Conservation (phyloP, 2,888 invertebrate species). For the Micropterix aruncella region DNA sequence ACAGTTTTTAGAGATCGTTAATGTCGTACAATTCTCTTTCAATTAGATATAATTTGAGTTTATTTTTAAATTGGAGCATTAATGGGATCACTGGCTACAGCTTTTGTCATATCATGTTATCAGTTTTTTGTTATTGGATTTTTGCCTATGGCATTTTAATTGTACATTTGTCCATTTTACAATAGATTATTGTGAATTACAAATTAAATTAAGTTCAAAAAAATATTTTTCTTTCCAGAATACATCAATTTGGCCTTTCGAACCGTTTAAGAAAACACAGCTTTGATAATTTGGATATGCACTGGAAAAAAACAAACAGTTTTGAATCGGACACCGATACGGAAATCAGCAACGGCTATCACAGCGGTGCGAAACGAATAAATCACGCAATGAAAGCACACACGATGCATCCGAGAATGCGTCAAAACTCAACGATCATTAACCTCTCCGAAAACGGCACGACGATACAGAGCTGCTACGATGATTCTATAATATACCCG, state of each 20-base stretch:
- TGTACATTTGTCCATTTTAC: too few relatives aligned
- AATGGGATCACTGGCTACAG: too few relatives aligned
- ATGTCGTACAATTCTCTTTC: too few relatives aligned
- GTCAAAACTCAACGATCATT: conserved; percentile 57
- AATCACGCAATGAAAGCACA: conserved; percentile 2
- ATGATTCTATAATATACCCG: conserved; percentile 28
- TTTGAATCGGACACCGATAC: conserved; percentile 37
- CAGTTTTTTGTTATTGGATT: too few relatives aligned
- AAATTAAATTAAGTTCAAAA: too few relatives aligned
- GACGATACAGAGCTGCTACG: conserved; percentile 51
- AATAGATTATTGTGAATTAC: too few relatives aligned
- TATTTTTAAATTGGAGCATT: too few relatives aligned
- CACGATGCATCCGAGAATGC: conserved; percentile 18
- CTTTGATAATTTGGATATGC: conserved; percentile 47
- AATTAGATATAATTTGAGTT: too few relatives aligned
- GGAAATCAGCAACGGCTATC: conserved; percentile 33
- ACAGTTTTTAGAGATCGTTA: too few relatives aligned
- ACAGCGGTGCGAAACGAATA: conserved; percentile 35
- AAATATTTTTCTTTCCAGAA: background rate
- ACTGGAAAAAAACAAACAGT: conserved; percentile 33
- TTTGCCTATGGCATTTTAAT: too few relatives aligned
- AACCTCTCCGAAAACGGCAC: conserved; percentile 59
- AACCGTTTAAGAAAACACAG: background rate
- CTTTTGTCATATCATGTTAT: too few relatives aligned
- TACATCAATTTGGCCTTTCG: background rate